Evolutionary conservation across 2,113 vertebrate genomes (phyloP).

Genomic region (Poicephalus meyeri): DNA sequence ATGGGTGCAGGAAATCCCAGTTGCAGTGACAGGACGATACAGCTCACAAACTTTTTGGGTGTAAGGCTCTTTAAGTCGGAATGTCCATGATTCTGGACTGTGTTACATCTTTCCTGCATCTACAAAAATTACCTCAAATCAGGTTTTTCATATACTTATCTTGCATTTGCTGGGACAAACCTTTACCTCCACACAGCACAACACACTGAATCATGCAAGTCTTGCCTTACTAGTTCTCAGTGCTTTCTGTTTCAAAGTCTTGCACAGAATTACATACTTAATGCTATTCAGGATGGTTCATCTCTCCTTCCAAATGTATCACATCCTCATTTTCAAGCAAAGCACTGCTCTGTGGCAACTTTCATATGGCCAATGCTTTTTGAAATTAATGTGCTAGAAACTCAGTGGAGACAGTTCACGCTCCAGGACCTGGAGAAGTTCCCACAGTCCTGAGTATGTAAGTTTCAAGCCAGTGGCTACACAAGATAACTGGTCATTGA

Average conservation of each 20-base stretch:
- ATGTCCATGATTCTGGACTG: background rate
- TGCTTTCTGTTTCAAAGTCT: background rate
- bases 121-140: background rate
- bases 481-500: background rate
- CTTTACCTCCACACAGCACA: background rate
- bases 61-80: background rate
- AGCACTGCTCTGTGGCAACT: background rate
- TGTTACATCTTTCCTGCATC: background rate
- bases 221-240: background rate
- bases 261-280: background rate
- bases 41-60: background rate
- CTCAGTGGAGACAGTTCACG: too few relatives aligned
- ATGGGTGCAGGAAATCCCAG: background rate
- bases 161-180: background rate
- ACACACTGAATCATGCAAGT: background rate
- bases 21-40: background rate
- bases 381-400: background rate
- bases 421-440: background rate
- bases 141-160: background rate
- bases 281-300: background rate
- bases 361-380: background rate
- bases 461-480: background rate
- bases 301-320: background rate
- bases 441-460: background rate
- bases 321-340: background rate